Evolutionary conservation across 2,113 vertebrate species (phyloP).

Genomic region (Archocentrus centrarchus): DNA sequence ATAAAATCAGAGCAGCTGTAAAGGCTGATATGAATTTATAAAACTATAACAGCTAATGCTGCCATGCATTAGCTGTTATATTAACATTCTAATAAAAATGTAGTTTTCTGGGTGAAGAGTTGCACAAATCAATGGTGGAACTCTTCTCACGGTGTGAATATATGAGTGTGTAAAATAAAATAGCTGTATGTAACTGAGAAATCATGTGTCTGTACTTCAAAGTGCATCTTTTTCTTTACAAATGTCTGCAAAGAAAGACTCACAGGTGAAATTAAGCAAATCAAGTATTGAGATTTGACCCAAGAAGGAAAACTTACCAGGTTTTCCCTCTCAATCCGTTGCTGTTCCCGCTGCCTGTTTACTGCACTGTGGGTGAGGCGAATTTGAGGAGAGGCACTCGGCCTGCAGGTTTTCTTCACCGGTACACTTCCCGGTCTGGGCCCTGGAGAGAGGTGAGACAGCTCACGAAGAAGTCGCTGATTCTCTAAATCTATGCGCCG

Average conservation of each 20-base stretch:
- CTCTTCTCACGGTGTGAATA: too few relatives aligned
- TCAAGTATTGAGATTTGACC: neutral
- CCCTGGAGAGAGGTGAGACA: slow-evolving; percentile 82
- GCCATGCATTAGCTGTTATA: too few relatives aligned
- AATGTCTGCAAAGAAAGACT: neutral
- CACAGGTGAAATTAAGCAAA: neutral
- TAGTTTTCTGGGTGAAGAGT: neutral
- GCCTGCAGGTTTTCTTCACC: slow-evolving; percentile 54
- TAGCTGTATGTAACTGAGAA: too few relatives aligned
- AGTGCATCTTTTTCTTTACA: too few relatives aligned
- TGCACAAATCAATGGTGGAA: neutral
- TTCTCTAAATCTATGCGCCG: slow-evolving; percentile 91
- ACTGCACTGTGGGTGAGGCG: slow-evolving; percentile 87
- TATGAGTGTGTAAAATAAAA: too few relatives aligned
- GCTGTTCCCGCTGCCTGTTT: slow-evolving; percentile 91
- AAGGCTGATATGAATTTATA: neutral
- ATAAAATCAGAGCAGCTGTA: neutral
- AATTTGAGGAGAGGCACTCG: slow-evolving; percentile 19
- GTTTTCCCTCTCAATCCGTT: slow-evolving; percentile 93
- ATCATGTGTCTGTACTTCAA: too few relatives aligned
- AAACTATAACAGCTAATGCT: neutral
- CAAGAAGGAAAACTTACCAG: slow-evolving; percentile 83
- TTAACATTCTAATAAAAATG: too few relatives aligned
- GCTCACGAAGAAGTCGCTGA: slow-evolving; percentile 88
- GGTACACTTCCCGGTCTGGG: slow-evolving; percentile 61